phyloP scores from a whole-genome alignment of 2,113 vertebrate species.

The Engraulis encrasicolus region DNA sequence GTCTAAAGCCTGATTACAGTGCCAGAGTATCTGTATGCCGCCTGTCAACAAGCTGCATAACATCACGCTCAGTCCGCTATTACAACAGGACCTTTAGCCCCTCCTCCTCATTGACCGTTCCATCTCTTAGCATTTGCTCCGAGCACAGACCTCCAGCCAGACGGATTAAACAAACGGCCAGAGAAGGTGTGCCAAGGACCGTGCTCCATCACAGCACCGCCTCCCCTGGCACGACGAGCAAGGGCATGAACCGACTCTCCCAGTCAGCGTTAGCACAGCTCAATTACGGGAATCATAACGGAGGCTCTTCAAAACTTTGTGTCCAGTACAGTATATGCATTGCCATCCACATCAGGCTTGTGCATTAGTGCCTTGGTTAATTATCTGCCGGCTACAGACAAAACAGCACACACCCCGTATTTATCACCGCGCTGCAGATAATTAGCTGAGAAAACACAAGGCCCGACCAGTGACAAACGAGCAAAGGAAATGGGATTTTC shows the following conservation, averaged over 20 bases:
- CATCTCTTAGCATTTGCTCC: not conserved
- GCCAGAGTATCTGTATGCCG: not conserved
- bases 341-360: slow-evolving; percentile 24
- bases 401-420: slow-evolving; percentile 53
- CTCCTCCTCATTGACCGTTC: not conserved
- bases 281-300: slow-evolving; percentile 41
- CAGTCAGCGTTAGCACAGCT: slow-evolving; percentile 20
- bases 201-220: slow-evolving; percentile 28
- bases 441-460: slow-evolving; percentile 67
- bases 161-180: slow-evolving; percentile 7
- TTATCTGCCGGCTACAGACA: slow-evolving; percentile 59
- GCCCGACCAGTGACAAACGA: slow-evolving; percentile 55
- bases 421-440: slow-evolving; percentile 66
- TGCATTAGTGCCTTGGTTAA: slow-evolving; percentile 53
- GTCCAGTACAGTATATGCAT: too few species aligned
- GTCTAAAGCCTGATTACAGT: not conserved
- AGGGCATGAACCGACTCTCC: slow-evolving; percentile 28
- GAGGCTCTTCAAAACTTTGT: slow-evolving; percentile 48
- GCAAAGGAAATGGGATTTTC: slow-evolving; percentile 46
- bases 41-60: not conserved
- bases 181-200: slow-evolving; percentile 20
- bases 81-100: not conserved
- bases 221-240: not conserved
- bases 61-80: not conserved
- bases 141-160: not conserved